Conservation (phyloP, 2,797 vertebrate species). For the Sebastes glaucus region DNA sequence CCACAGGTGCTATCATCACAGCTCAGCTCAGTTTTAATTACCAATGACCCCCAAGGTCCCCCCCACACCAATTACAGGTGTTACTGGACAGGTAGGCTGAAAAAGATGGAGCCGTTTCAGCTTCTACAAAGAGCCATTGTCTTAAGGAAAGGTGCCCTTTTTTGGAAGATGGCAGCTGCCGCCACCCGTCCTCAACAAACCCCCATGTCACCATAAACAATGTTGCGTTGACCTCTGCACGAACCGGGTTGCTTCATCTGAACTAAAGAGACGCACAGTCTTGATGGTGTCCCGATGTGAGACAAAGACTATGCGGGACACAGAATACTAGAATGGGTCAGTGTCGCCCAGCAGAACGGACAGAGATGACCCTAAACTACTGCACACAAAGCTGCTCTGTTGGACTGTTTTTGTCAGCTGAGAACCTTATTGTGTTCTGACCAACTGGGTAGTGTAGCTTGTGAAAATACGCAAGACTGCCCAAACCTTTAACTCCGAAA, state of each 20-base stretch:
- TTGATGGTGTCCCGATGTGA: background rate
- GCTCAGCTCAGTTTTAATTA: constrained; percentile 59
- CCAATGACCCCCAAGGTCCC: constrained; percentile 54
- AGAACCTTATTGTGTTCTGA: background rate
- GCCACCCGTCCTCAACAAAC: background rate
- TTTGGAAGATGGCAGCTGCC: constrained; percentile 45
- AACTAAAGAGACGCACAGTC: background rate
- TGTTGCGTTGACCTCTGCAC: background rate
- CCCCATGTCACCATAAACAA: constrained; percentile 2
- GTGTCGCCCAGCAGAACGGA: background rate
- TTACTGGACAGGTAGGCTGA: constrained; percentile 59
- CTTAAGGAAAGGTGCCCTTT: constrained; percentile 14
- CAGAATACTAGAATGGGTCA: constrained; percentile 16
- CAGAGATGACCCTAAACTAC: background rate
- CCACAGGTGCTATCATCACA: constrained; percentile 62
- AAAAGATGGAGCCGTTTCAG: constrained; percentile 33
- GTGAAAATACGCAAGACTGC: background rate
- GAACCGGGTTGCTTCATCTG: constrained; percentile 1
- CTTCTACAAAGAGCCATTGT: constrained; percentile 67
- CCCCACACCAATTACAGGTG: constrained; percentile 69
- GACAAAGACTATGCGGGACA: background rate
- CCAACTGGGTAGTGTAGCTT: background rate
- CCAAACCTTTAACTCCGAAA: background rate
- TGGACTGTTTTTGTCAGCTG: background rate
- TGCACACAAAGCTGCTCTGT: constrained; percentile 27